Conservation (phyloP, 2,797 vertebrate genomes). For the Brachymystax lenok region DNA sequence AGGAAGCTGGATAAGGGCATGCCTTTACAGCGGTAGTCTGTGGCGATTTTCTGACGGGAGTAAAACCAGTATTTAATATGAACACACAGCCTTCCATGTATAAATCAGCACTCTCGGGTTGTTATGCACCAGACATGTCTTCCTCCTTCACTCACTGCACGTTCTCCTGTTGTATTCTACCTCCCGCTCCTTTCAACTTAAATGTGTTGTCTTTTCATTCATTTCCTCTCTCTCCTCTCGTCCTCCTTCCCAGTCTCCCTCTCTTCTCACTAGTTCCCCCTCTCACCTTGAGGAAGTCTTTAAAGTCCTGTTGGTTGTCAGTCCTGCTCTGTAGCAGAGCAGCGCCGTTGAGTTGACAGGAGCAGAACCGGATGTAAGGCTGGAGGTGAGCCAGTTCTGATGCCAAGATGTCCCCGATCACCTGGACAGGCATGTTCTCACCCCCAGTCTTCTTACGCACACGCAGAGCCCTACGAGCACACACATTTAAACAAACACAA, state of each 20-base stretch:
- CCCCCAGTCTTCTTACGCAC: slow-evolving; percentile 88
- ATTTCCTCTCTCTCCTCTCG: background rate
- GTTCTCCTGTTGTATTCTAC: background rate
- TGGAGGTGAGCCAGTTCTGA: slow-evolving; percentile 93
- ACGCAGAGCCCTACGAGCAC: slow-evolving; percentile 80
- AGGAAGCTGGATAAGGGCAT: slow-evolving; percentile 98
- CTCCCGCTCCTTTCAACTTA: background rate
- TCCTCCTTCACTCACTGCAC: background rate
- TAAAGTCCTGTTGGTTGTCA: slow-evolving; percentile 88
- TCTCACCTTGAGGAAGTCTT: slow-evolving; percentile 90
- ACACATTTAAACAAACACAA: background rate
- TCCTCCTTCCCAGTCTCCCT: background rate
- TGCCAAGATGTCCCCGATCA: slow-evolving; percentile 89
- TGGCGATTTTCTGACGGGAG: slow-evolving; percentile 85
- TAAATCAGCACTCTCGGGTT: background rate
- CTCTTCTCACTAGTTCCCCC: background rate
- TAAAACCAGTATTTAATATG: background rate
- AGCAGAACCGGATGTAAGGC: slow-evolving; percentile 95
- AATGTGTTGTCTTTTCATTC: background rate
- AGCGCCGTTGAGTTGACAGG: slow-evolving; percentile 91
- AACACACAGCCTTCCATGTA: background rate
- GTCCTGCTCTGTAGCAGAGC: slow-evolving; percentile 87
- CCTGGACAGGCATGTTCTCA: slow-evolving; percentile 91
- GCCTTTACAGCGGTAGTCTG: slow-evolving; percentile 92
- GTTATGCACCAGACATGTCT: background rate